Conservation (phyloP, 2,888 invertebrate species). For the Bibio marci region DNA sequence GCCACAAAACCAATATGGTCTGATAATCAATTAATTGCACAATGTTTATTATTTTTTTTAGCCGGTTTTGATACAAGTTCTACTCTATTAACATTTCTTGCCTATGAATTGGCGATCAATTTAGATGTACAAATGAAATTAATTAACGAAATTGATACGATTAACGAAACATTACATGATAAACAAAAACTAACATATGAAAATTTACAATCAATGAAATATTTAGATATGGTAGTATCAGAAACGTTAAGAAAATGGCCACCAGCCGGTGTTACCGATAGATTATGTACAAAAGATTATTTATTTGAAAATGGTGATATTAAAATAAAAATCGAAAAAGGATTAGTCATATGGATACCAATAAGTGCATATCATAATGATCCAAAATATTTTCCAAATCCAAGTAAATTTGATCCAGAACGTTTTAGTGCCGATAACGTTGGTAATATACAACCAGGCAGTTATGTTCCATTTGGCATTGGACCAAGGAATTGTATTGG, state of each 20-base stretch:
- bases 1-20: conserved; percentile 20
- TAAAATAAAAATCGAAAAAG: conserved; percentile 15
- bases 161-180: conserved; percentile 19
- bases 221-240: conserved; percentile 42
- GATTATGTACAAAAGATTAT: conserved; percentile 31
- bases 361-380: conserved; percentile 33
- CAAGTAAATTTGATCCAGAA: conserved; percentile 38
- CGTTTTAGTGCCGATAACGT: conserved; percentile 40
- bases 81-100: conserved; percentile 27
- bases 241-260: conserved; percentile 25
- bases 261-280: too few species aligned
- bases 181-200: conserved; percentile 32
- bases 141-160: conserved; percentile 31
- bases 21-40: conserved; percentile 11
- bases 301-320: conserved; percentile 18
- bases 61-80: conserved; percentile 32
- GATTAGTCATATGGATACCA: conserved; percentile 23
- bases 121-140: conserved; percentile 34
- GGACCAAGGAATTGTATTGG: conserved; percentile 48
- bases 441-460: conserved; percentile 28
- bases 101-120: conserved; percentile 34
- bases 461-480: conserved; percentile 30
- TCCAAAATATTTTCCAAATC: conserved; percentile 34
- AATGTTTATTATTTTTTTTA: conserved; percentile 26
- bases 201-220: conserved; percentile 34